Evolutionary conservation across 2,797 vertebrate genomes (phyloP), one percentile per base, ranked within the genome.

Genomic region (Zenarchopterus dispar): DNA sequence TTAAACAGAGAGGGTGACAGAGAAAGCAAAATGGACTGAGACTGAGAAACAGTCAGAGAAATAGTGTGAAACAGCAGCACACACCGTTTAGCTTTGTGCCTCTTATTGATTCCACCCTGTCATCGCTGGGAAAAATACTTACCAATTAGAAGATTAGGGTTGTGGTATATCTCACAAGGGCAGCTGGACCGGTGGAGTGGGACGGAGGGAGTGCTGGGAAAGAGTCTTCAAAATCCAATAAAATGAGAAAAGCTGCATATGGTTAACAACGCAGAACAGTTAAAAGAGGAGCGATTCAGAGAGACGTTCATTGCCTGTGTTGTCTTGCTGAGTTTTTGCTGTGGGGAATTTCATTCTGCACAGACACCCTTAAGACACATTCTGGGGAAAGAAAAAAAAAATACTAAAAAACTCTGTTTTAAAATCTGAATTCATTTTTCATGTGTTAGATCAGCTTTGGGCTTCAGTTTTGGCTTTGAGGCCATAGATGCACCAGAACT

Each of bases 121-220:
- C 84, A 81, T 82, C 28, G 63, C 74, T 84, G 58, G 88, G 87
- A 24, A 66, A 65, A 52, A 81, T 70, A 70, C 76, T 83, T 72
- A 82, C 78, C 85, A 85, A 91, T 91, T 89, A 86, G 79, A 71
- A 83, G 84, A 88, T 87, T 87, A 87, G 77, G 75, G 67, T 75
- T 66, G 73, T 56, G 70, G 71, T 63, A 19, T 77, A 74, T 82
- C 76, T 74, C 78, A 53, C 57, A 28, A 18, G 46, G 72, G 77
- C 75, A 82, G 69, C 63, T 67, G 63, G 71, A 45, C 8, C 65
- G 56, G 42, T 62, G 51, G 53, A 61, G 16, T 16, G n/a, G 48
- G 56, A 21, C 16, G 19, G 44, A 39, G 10, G 56, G 50, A 49
- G 63, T 31, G 31, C 4, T n/a, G 45, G 1, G 18, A 18, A 16